Conservation (phyloP, 2,888 invertebrate species). For the Drosophila demipolita region DNA sequence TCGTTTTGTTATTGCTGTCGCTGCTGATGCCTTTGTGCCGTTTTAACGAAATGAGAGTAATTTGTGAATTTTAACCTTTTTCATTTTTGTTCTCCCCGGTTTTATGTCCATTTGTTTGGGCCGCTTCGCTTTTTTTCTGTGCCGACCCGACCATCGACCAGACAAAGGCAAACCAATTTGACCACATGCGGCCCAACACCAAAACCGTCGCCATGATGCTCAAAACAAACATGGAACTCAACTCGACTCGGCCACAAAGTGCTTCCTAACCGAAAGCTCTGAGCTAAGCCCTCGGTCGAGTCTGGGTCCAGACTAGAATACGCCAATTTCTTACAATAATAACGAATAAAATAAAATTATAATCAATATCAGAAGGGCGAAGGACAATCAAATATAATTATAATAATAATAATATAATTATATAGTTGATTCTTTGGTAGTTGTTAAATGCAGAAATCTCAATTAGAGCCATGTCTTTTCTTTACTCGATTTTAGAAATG, state of each 20-base stretch:
- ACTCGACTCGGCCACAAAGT: conserved; percentile 23
- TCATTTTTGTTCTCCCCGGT: conserved; percentile 34
- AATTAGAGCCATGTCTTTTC: conserved; percentile 2
- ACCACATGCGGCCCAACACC: conserved; percentile 75
- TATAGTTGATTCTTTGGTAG: not conserved
- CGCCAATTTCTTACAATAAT: conserved; percentile 46
- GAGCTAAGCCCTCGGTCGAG: conserved; percentile 1
- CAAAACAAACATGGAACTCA: conserved; percentile 65
- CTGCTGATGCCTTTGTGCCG: conserved; percentile 70
- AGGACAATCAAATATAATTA: conserved; percentile 21
- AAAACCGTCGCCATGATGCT: conserved; percentile 67
- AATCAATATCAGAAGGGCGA: not conserved
- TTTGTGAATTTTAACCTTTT: conserved; percentile 77
- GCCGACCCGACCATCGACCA: conserved; percentile 46
- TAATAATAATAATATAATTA: no score
- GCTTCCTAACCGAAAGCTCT: conserved; percentile 21
- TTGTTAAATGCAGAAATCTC: conserved; percentile 7
- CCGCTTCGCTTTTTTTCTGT: conserved; percentile 33
- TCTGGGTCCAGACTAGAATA: not conserved
- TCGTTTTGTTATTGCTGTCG: conserved; percentile 78
- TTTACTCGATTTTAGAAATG: not conserved
- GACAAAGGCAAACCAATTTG: conserved; percentile 75
- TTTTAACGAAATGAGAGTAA: conserved; percentile 78
- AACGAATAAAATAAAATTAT: conserved; percentile 11
- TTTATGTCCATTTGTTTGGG: conserved; percentile 28